These are phyloP conservation scores for Rhynchophorus ferrugineus DNA, from an alignment of 1,140 invertebrate species.

Conservation along the genomic window DNA sequence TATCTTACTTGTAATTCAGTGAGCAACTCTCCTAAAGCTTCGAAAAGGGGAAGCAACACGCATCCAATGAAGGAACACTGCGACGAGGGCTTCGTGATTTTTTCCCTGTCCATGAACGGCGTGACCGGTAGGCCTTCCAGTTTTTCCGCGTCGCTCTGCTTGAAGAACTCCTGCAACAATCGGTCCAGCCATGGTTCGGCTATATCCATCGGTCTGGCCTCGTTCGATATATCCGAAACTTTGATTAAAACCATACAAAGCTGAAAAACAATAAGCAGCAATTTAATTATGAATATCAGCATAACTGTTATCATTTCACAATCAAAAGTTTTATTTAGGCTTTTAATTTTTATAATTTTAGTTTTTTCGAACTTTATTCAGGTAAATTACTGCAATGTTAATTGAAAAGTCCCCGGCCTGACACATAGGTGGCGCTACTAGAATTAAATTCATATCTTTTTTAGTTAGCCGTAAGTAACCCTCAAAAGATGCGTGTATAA, in stretches of 20 bases:
- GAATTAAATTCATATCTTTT: no score
- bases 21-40: slow-evolving; percentile 64
- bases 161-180: slow-evolving; percentile 70
- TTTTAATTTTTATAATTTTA: no score
- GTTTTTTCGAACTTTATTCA: no score
- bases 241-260: slow-evolving; percentile 81
- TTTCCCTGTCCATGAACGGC: slow-evolving; percentile 86
- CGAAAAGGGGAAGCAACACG: slow-evolving; percentile 73
- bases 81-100: slow-evolving; percentile 78
- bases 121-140: slow-evolving; percentile 77
- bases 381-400: no score
- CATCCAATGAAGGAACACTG: slow-evolving; percentile 82
- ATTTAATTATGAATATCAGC: background rate
- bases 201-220: slow-evolving; percentile 75
- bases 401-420: no score
- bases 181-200: slow-evolving; percentile 80
- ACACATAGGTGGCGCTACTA: no score
- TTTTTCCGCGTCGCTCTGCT: slow-evolving; percentile 78
- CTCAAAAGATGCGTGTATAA: no score
- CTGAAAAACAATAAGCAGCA: slow-evolving; percentile 42
- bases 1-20: slow-evolving; percentile 59
- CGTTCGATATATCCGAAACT: slow-evolving; percentile 82
- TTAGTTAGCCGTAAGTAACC: no score
- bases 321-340: no score
- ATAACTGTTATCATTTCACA: no score